Base-by-base conservation (phyloP, 2,113 vertebrate genomes). In the Limnothrissa miodon region DNA sequence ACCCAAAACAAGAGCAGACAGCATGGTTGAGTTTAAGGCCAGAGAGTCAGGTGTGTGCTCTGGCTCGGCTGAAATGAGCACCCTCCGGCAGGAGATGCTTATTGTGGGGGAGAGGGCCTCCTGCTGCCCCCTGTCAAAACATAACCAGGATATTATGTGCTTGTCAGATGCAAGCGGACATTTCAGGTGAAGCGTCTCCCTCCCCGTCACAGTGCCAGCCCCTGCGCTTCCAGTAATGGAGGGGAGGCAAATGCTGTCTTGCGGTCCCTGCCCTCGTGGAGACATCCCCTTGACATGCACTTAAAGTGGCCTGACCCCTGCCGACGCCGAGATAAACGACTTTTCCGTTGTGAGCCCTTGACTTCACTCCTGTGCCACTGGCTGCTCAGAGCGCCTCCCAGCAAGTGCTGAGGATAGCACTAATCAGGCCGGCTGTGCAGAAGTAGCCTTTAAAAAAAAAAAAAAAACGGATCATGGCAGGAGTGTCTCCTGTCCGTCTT, bases 141-240 rank as follows among this genome's bases (percentile, higher is more conserved):
- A 36, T 33, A 74, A 33, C 66, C 66, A 74, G 29, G 19, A 74
- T 74, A 74, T 74, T 74, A 74, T 74, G 66, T 74, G 66, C 66
- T 74, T 74, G 66, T 74, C 66, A 74, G 15, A 74, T 33, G 29
- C 25, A 74, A 33, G 66, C 29, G 33, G 25, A 74, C 66, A 74
- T 74, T 74, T 33, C 66, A 21, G 33, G 33, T 36, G 66, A 74
- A 74, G 10, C 33, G 29, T 74, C 66, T 39, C 25, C 66, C 66
- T 33, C 3, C 66, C 33, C 25, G 1, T 13, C 42, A 6, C 42
- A 2, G 42, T 6, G 42, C 59, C 25, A 29, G n/a, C 2, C 59
- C 66, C 66, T 10, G 29, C 13, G 53, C 17, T 15, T 74, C 10
- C 5, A 6, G 66, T 74, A 74, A 74, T 74, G 66, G 66, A 36